Evolutionary conservation across 1,140 invertebrate species (phyloP), one percentile per base, ranked within the genome.

Genomic region (Neotoxoptera formosana): DNA sequence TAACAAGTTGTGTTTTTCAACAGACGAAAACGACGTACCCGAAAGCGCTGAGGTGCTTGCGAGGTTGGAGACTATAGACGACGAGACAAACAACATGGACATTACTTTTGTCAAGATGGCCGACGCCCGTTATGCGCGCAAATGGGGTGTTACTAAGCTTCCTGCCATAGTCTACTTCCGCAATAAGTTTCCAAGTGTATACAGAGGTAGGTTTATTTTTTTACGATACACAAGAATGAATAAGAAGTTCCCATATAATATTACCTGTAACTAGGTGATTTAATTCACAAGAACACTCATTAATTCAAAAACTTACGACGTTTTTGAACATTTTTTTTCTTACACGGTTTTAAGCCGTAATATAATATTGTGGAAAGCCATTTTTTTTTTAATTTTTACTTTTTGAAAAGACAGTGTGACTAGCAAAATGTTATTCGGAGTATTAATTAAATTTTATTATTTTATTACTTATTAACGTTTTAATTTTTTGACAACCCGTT

Each of bases 91-190:
- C 94, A 98, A 98, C 95, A 96, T 99, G 94, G 98, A 99, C 94
- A 99, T 99, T 90, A 98, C 98, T 7, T 98, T 99, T 95, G 98
- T 99, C 0, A 99, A 99, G 95, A 99, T 99, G 97, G 97, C 97
- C 47, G 98, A 99, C 95, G 96, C 97, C 1, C 96, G 98, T 87
- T 99, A 99, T 95, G 98, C 98, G 21, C 96, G 98, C 89, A 99
- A 99, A 95, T 99, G 98, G 97, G 98, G 98, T n/a, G 98, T 99
- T 20, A 98, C 97, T 7, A 98, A 98, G 95, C 95, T 99, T 94
- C 98, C 98, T 34, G 97, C 98, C 4, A 97, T 99, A 93, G 98
- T 99, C 9, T 99, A 98, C 95, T 99, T 99, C 95, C 96, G 98
- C n/a, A 97, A 98, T 95, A 96, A 98, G 94, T 99, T 99, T 95